phyloP scores from a whole-genome alignment of 2,888 invertebrate species.

The Thera obeliscata region DNA sequence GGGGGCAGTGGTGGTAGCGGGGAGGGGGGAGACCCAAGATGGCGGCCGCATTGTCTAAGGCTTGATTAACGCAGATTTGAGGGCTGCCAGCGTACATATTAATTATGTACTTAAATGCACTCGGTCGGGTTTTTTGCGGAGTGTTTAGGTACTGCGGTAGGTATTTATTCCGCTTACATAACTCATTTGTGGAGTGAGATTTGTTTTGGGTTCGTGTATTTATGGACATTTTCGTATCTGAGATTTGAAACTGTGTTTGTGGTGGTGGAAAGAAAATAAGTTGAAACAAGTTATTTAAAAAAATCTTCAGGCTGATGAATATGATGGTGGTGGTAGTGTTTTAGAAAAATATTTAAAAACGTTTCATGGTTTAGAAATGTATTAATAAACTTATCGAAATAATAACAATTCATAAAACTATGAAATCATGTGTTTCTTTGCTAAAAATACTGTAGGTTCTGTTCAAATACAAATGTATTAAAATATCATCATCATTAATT shows the following conservation, averaged over 20 bases:
- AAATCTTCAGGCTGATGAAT: too few species aligned
- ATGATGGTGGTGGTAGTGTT: too few species aligned
- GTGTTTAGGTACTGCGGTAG: constrained; percentile 43
- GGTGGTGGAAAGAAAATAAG: not conserved
- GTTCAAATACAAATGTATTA: too few species aligned
- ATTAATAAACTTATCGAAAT: too few species aligned
- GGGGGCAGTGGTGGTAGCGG: constrained; percentile 36
- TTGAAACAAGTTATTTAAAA: not conserved
- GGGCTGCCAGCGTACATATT: constrained; percentile 77
- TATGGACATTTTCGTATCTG: not conserved
- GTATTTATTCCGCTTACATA: constrained; percentile 56
- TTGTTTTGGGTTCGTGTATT: constrained; percentile 13
- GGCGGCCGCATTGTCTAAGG: constrained; percentile 80
- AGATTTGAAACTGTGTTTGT: not conserved
- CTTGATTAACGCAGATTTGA: constrained; percentile 79
- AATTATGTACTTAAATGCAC: constrained; percentile 76
- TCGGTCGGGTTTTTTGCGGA: constrained; percentile 45
- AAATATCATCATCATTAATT: too few species aligned
- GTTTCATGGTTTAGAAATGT: too few species aligned
- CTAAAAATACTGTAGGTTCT: too few species aligned
- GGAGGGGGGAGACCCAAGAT: constrained; percentile 62
- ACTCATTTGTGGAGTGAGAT: constrained; percentile 32
- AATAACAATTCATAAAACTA: too few species aligned
- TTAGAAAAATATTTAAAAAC: too few species aligned
- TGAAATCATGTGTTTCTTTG: too few species aligned